Evolutionary conservation across 2,888 invertebrate species (phyloP).

Genomic region (Ophion ventricosus): DNA sequence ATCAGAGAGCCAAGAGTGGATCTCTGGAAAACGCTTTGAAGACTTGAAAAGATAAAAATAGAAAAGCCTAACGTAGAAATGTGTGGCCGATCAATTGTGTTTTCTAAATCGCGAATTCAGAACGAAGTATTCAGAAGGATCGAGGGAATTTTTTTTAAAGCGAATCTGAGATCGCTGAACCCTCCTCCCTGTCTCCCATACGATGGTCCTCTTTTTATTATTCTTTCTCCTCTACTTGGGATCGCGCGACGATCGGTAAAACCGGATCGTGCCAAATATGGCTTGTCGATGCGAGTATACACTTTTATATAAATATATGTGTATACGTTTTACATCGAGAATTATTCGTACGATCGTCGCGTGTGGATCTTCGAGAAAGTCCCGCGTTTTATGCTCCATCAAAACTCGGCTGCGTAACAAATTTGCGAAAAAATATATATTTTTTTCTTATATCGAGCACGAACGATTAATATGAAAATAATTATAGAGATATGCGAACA

Average conservation of each 20-base stretch:
- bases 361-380: slow-evolving; percentile 57
- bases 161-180: slow-evolving; percentile 19
- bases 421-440: slow-evolving; percentile 26
- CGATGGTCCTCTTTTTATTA: slow-evolving; percentile 18
- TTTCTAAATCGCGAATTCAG: slow-evolving; percentile 30
- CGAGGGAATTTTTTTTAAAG: background rate
- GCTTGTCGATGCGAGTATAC: slow-evolving; percentile 51
- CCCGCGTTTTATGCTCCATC: slow-evolving; percentile 45
- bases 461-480: background rate
- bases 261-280: slow-evolving; percentile 73
- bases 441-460: background rate
- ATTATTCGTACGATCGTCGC: slow-evolving; percentile 34
- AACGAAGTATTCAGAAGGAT: slow-evolving; percentile 4
- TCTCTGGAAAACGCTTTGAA: background rate
- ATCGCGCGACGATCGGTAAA: slow-evolving; percentile 66
- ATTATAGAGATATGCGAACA: background rate
- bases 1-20: background rate
- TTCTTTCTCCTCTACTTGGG: slow-evolving; percentile 44
- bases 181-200: background rate
- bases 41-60: background rate
- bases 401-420: slow-evolving; percentile 36
- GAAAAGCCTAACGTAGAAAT: background rate
- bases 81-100: background rate
- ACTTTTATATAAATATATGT: slow-evolving; percentile 19
- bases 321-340: slow-evolving; percentile 39